Conservation (phyloP, 1,140 invertebrate species). For the Ridgeia piscesae region DNA sequence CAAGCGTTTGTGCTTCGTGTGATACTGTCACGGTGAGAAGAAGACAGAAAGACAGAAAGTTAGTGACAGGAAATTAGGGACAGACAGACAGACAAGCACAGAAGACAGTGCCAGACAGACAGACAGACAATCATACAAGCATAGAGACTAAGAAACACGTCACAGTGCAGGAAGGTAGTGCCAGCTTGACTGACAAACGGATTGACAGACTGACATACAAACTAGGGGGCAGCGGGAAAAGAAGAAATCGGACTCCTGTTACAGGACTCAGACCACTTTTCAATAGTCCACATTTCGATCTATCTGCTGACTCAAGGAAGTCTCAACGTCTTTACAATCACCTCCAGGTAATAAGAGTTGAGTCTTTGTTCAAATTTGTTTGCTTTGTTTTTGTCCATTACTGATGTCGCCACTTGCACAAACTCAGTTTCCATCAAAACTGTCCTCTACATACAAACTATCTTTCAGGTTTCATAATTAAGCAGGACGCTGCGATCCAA, state of each 20-base stretch:
- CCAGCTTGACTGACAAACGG: neutral
- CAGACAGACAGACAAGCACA: conserved; percentile 16
- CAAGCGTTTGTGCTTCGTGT: neutral
- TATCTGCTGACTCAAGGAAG: neutral
- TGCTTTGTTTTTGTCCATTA: neutral
- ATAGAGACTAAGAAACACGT: no score
- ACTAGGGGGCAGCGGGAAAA: neutral
- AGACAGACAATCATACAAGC: no score
- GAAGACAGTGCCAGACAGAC: neutral
- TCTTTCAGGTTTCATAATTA: neutral
- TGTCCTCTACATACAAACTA: neutral
- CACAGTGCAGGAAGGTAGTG: no score
- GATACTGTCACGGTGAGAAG: neutral
- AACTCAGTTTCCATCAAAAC: neutral
- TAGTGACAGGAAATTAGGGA: conserved; percentile 9
- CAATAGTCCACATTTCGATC: neutral
- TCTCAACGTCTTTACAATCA: neutral
- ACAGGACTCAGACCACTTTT: neutral
- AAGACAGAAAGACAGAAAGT: neutral
- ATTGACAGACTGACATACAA: neutral
- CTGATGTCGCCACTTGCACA: neutral
- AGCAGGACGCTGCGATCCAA: neutral
- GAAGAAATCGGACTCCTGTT: neutral
- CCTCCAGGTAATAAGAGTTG: neutral
- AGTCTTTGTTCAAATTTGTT: neutral